Conservation (phyloP, 2,113 vertebrate species). For the Ia io region DNA sequence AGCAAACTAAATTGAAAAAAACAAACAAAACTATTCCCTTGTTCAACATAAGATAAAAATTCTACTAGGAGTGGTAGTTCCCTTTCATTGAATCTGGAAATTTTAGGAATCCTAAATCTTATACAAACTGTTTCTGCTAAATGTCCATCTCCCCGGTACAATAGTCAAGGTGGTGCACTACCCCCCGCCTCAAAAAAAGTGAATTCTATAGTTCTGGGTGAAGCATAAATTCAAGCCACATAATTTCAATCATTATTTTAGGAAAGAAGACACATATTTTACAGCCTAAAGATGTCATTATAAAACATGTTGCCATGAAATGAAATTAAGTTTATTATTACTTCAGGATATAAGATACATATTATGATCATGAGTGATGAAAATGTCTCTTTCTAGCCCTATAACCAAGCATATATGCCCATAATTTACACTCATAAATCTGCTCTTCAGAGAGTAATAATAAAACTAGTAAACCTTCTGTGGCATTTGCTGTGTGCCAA, state of each 20-base stretch:
- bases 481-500: background rate
- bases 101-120: background rate
- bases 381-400: background rate
- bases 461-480: background rate
- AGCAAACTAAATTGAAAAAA: background rate
- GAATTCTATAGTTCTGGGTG: background rate
- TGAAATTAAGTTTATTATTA: background rate
- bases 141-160: background rate
- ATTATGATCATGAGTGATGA: background rate
- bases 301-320: background rate
- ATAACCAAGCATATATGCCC: background rate
- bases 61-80: background rate
- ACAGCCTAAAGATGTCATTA: background rate
- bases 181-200: background rate
- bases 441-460: background rate
- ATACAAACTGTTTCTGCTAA: background rate
- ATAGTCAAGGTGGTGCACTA: background rate
- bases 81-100: constrained; percentile 16
- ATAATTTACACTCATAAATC: background rate
- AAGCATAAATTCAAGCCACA: background rate
- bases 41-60: background rate
- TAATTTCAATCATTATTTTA: background rate
- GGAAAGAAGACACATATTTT: background rate
- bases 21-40: background rate
- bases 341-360: background rate